Percentiles rank a stretch among this genome's conserved stretches.
These are phyloP conservation scores for Eulemur rufifrons DNA, from an alignment of 2,113 vertebrate genomes.

Conservation along the genomic window DNA sequence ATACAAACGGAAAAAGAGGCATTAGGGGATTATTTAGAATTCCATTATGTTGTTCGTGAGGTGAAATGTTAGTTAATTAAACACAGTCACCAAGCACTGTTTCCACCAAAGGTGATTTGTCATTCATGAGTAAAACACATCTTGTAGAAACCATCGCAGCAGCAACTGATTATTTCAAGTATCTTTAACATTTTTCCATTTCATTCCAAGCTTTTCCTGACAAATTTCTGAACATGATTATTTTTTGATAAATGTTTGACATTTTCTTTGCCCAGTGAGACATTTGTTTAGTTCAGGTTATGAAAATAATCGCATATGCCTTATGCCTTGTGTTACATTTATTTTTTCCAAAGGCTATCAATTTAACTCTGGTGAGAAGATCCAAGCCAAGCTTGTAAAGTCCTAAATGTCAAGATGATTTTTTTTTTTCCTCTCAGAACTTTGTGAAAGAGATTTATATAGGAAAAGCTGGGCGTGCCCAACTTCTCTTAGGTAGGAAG, in stretches of 20 bases:
- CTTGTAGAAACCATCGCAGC: not conserved
- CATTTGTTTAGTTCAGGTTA: conserved; percentile 50
- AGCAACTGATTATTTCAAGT: not conserved
- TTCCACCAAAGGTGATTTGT: conserved; percentile 19
- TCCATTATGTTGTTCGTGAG: not conserved
- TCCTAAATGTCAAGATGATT: not conserved
- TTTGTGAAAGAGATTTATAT: not conserved
- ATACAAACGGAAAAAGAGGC: not conserved
- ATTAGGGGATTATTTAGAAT: conserved; percentile 29
- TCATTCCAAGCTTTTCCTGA: not conserved
- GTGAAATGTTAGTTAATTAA: conserved; percentile 57
- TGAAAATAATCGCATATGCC: conserved; percentile 46
- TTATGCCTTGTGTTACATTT: conserved; percentile 19
- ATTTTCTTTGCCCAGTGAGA: conserved; percentile 48
- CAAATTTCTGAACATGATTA: conserved; percentile 40
- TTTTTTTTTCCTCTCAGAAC: not conserved
- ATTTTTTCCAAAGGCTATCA: conserved; percentile 4
- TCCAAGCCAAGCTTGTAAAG: not conserved
- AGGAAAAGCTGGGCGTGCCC: not conserved
- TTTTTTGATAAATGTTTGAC: conserved; percentile 53
- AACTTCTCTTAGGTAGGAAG: not conserved
- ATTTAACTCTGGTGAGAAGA: conserved; percentile 18
- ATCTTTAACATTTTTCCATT: conserved; percentile 28
- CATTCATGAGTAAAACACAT: not conserved
- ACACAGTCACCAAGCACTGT: not conserved